A percentile compares a stretch with the other conserved stretches of the same genome.
These are phyloP conservation scores for Xiphophorus maculatus DNA, from an alignment of 2,113 vertebrate species.

Conservation along the genomic window DNA sequence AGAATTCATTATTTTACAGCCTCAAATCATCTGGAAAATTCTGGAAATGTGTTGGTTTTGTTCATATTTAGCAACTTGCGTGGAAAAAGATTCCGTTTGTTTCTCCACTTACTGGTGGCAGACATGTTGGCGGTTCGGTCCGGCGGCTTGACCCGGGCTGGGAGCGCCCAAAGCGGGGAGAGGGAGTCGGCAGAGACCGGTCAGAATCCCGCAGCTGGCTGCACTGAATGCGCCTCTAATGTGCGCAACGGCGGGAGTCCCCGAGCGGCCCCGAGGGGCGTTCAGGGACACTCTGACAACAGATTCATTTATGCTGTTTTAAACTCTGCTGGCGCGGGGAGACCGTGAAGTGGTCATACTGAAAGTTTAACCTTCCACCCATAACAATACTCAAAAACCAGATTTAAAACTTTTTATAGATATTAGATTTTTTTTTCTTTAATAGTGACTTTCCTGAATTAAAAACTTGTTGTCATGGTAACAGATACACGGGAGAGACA, in stretches of 20 bases:
- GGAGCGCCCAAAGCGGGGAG: background rate
- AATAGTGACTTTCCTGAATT: too few species aligned
- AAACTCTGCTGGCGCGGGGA: too few species aligned
- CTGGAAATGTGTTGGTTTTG: background rate
- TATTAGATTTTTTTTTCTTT: too few species aligned
- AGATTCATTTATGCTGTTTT: too few species aligned
- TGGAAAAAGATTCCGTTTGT: background rate
- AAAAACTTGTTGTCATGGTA: too few species aligned
- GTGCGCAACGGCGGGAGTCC: too few species aligned
- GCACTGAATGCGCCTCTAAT: background rate
- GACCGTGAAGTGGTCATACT: too few species aligned
- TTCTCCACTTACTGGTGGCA: constrained; percentile 28
- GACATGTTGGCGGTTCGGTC: constrained; percentile 33
- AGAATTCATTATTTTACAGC: background rate
- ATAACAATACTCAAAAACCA: too few species aligned
- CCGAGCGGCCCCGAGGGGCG: background rate
- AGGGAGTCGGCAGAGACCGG: background rate
- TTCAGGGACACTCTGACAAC: constrained; percentile 35
- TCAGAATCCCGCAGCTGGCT: background rate
- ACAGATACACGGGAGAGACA: too few species aligned
- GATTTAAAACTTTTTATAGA: too few species aligned
- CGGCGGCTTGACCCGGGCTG: background rate
- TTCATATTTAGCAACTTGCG: background rate
- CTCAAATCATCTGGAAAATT: background rate
- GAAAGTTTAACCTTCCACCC: too few species aligned